These are phyloP conservation scores for Aptenodytes patagonicus DNA, from an alignment of 2,113 vertebrate species.

Conservation along the genomic window DNA sequence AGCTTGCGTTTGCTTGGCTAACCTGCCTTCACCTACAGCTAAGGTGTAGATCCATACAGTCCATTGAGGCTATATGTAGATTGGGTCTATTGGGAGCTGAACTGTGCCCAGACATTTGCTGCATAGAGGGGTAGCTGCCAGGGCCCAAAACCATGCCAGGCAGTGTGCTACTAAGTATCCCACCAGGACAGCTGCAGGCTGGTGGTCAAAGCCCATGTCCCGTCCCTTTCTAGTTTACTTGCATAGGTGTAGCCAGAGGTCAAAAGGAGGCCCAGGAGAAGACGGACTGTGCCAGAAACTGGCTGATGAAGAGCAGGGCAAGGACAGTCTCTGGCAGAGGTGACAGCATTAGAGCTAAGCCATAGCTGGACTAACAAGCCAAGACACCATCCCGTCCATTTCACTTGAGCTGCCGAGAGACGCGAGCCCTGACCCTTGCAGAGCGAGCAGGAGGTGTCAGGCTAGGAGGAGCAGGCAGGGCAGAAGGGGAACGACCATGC, in stretches of 20 bases:
- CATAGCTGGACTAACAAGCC: not conserved
- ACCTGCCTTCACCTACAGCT: not conserved
- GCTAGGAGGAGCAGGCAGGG: not conserved
- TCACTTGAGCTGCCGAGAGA: not conserved
- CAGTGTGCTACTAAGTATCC: not conserved
- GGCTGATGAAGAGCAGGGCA: not conserved
- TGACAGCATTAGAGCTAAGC: not conserved
- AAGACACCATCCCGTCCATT: not conserved
- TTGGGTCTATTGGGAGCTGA: not conserved
- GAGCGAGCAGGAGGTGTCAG: not conserved
- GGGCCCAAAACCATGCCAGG: not conserved
- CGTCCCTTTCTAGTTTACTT: not conserved
- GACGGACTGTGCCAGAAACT: not conserved
- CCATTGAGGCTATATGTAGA: not conserved
- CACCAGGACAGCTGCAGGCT: not conserved
- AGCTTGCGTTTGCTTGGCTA: not conserved
- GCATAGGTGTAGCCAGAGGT: not conserved
- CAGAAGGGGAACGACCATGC: fast-evolving
- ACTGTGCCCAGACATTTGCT: not conserved
- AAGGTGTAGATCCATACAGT: not conserved
- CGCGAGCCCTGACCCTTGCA: not conserved
- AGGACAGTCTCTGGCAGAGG: not conserved
- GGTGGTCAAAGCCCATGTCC: not conserved
- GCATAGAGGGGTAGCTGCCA: not conserved
- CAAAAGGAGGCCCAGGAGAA: not conserved